phyloP scores from a whole-genome alignment of 2,797 vertebrate genomes.

The Semotilus atromaculatus region DNA sequence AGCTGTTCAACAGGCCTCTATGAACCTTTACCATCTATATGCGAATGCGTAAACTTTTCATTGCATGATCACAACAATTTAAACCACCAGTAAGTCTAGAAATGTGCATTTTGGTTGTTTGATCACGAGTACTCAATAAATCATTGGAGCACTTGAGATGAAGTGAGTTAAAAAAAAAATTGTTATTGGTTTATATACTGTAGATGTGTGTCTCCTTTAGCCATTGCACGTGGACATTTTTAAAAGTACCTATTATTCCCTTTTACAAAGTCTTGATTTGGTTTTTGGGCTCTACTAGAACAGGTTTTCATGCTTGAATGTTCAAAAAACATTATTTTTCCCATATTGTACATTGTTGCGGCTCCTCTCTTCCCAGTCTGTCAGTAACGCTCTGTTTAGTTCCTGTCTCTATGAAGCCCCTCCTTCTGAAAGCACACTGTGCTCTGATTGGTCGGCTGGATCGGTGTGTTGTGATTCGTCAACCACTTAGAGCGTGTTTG shows the following conservation, averaged over 20 bases:
- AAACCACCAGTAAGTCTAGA: background rate
- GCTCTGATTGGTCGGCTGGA: no score
- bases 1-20: background rate
- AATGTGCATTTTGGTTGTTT: background rate
- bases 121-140: background rate
- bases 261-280: background rate
- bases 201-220: background rate
- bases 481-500: no score
- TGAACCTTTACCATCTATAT: conserved; percentile 15
- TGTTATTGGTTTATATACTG: background rate
- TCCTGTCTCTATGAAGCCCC: no score
- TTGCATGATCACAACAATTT: background rate
- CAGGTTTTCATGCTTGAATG: background rate
- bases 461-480: no score
- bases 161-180: no score
- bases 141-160: background rate
- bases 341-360: background rate
- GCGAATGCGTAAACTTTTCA: background rate
- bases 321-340: background rate
- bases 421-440: no score
- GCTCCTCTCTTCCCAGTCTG: no score
- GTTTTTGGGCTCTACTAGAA: background rate
- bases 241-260: background rate
- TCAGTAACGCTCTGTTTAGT: no score
- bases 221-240: background rate